Percentiles rank a stretch among this genome's conserved stretches.
Conservation (phyloP, 1,140 invertebrate species). For the Pseudomyrmex concolor region DNA sequence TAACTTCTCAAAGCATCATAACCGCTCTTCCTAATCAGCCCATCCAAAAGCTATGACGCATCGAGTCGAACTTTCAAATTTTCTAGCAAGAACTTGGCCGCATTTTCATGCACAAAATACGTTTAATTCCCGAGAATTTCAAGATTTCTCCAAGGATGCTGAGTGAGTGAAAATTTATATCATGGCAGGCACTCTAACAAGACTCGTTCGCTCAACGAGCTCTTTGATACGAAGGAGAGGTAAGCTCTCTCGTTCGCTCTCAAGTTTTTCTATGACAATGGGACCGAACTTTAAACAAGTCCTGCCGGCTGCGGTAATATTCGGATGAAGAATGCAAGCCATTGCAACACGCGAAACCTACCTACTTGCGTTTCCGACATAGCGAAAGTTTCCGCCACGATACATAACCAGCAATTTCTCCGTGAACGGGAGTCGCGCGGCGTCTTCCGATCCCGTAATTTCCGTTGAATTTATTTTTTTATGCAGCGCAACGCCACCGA, state of each 20-base stretch:
- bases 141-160: constrained; percentile 14
- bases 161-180: constrained; percentile 51
- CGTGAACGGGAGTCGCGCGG: not conserved
- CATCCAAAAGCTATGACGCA: not conserved
- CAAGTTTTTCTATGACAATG: constrained; percentile 58
- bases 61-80: constrained; percentile 11
- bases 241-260: constrained; percentile 1
- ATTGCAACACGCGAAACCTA: constrained; percentile 46
- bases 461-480: constrained; percentile 54
- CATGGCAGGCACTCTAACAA: constrained; percentile 44
- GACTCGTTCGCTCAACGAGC: constrained; percentile 16
- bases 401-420: constrained; percentile 60
- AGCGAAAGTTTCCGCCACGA: constrained; percentile 39
- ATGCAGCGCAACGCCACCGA: constrained; percentile 45
- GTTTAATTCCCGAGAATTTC: constrained; percentile 25
- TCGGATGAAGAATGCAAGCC: constrained; percentile 52
- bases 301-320: constrained; percentile 50
- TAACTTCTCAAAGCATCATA: not conserved
- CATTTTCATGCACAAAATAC: constrained; percentile 20
- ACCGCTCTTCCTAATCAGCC: not conserved
- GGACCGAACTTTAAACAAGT: constrained; percentile 58
- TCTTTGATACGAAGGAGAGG: constrained; percentile 39
- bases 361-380: constrained; percentile 63
- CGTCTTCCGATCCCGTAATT: constrained; percentile 55
- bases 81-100: not conserved